These are phyloP conservation scores for Cordilura impudica DNA, from an alignment of 2,888 invertebrate species.

Conservation along the genomic window DNA sequence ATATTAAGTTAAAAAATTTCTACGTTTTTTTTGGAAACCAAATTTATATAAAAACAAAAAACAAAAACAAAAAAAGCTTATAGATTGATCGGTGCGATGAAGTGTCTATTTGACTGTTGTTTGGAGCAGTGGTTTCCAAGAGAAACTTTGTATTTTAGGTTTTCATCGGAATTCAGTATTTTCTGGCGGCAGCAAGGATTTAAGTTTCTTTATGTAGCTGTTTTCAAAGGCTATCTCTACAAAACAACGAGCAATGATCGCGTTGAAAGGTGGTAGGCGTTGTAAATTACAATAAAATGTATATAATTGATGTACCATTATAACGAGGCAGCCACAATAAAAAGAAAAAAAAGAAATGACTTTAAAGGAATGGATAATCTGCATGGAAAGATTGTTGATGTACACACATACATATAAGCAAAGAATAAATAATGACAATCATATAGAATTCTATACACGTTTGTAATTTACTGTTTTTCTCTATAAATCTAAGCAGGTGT, in stretches of 20 bases:
- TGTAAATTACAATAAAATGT: constrained; percentile 64
- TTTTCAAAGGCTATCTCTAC: constrained; percentile 55
- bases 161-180: constrained; percentile 55
- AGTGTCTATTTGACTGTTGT: constrained; percentile 63
- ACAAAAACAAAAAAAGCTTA: constrained; percentile 25
- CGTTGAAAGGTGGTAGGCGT: constrained; percentile 63
- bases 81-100: constrained; percentile 63
- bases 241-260: constrained; percentile 57
- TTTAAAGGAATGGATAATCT: constrained; percentile 29
- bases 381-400: background rate
- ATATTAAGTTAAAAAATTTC: constrained; percentile 11
- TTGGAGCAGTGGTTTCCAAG: constrained; percentile 55
- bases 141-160: constrained; percentile 54
- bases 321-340: constrained; percentile 24
- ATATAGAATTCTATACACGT: background rate
- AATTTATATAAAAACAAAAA: constrained; percentile 6
- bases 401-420: background rate
- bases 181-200: constrained; percentile 32
- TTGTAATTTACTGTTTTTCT: constrained; percentile 5
- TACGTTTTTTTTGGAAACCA: constrained; percentile 38
- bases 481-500: constrained; percentile 31
- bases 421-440: constrained; percentile 32
- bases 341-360: background rate
- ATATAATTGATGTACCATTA: constrained; percentile 62
- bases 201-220: constrained; percentile 26